Evolutionary conservation across 1,140 invertebrate species (phyloP).

Genomic region (Sinella curviseta): DNA sequence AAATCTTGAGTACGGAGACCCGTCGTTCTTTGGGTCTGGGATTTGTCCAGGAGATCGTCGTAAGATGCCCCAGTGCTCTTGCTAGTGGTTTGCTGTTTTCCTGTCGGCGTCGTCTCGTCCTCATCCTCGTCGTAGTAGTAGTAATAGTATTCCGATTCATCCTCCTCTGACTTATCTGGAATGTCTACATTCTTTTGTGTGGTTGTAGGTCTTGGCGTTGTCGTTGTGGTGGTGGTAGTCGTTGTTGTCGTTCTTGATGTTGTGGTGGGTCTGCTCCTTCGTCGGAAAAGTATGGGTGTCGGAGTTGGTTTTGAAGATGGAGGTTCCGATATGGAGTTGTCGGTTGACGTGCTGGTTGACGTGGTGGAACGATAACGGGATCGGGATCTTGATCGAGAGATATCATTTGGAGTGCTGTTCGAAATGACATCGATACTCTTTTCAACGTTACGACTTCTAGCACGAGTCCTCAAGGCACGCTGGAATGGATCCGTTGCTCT

Average conservation of each 20-base stretch:
- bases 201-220: constrained; percentile 34
- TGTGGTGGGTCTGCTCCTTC: constrained; percentile 1
- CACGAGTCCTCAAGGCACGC: constrained; percentile 10
- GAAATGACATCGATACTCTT: constrained; percentile 2
- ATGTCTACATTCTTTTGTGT: constrained; percentile 26
- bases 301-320: neutral
- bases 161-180: constrained; percentile 44
- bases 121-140: constrained; percentile 55
- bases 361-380: constrained; percentile 34
- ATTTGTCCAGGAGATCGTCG: constrained; percentile 59
- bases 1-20: constrained; percentile 32
- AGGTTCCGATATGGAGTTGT: neutral
- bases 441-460: neutral
- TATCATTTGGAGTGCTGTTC: neutral
- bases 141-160: constrained; percentile 53
- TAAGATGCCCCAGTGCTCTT: constrained; percentile 55
- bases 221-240: constrained; percentile 30
- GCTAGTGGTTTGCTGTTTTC: too few species aligned
- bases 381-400: constrained; percentile 23
- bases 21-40: constrained; percentile 53
- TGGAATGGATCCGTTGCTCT: constrained; percentile 27
- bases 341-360: neutral
- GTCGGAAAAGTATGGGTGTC: constrained; percentile 10
- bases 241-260: constrained; percentile 26
- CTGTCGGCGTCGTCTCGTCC: constrained; percentile 52